Evolutionary conservation across 1,140 invertebrate species (phyloP), one percentile per base, ranked within the genome.

Genomic region (Teleogryllus occipitalis): DNA sequence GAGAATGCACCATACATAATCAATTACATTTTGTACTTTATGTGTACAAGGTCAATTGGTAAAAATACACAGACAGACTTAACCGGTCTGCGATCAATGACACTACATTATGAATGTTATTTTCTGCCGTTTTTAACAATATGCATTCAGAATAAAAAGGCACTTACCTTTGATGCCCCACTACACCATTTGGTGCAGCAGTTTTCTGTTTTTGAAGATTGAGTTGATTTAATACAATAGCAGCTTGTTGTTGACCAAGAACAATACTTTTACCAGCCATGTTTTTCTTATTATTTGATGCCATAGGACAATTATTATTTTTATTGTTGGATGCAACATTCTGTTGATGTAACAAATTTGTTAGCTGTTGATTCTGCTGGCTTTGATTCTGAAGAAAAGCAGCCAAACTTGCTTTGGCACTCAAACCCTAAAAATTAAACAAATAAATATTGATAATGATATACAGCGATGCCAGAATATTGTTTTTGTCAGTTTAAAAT

Each of bases 371-470:
- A 49, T 83, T 84, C 80, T 89, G 82, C 80, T 76, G 81, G 47
- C 74, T 78, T 47, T 81, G 80, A 18, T 78, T 78, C 80, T 82
- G 88, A 7, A 89, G 82, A 79, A 89, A 89, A 15, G 88, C 88
- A 4, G 89, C 88, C 7, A 89, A 83, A 82, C 86, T 89, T 0
- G 88, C 88, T 81, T 89, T 89, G 0, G 88, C 88, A 81, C 88
- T 89, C 10, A 87, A 78, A 49, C 78, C 74, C 74, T 80, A 54
- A 46, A 54, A 65, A 73, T 18, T 14, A 39, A 14, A 14, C 7
- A 75, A 27, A 39, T 75, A 75, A 75, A 75, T 75, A 75, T 39
- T 4, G n/a, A 75, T 47, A 14, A 47, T 14, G n/a, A 21, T 14
- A 14, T 14, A 75, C 7, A 12, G 8, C 1, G 46, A 75, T 7